Percentiles rank a stretch among this genome's conserved stretches.
Conservation (phyloP, 1,140 invertebrate species). For the Streblospio benedicti region DNA sequence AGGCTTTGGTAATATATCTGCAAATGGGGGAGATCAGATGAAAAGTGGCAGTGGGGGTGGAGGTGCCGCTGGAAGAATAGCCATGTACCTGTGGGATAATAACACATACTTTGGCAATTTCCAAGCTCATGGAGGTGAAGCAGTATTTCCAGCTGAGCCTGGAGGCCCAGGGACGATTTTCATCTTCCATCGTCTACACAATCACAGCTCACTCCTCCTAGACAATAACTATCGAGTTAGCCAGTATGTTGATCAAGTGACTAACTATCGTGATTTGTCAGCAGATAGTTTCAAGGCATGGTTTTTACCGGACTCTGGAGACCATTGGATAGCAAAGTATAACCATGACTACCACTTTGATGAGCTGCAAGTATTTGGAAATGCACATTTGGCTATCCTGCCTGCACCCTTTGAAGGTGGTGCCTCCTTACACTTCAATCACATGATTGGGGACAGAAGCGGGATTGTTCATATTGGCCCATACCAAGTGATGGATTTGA, state of each 20-base stretch:
- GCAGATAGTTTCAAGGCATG: conserved; percentile 34
- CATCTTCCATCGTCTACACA: conserved; percentile 25
- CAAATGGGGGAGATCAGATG: conserved; percentile 31
- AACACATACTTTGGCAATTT: conserved; percentile 29
- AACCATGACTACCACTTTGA: conserved; percentile 28
- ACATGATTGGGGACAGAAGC: conserved; percentile 35
- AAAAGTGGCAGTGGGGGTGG: conserved; percentile 24
- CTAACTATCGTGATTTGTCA: conserved; percentile 25
- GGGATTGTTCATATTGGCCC: conserved; percentile 31
- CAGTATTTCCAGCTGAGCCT: conserved; percentile 16
- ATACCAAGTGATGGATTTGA: conserved; percentile 29
- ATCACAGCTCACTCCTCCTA: conserved; percentile 28
- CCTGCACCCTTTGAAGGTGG: conserved; percentile 22
- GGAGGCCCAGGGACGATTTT: conserved; percentile 32
- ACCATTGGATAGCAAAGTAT: conserved; percentile 23
- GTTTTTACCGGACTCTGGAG: conserved; percentile 26
- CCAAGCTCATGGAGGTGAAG: conserved; percentile 28
- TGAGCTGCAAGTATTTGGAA: conserved; percentile 32
- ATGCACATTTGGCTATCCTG: conserved; percentile 29
- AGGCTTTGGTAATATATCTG: conserved; percentile 31
- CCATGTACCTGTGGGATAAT: conserved; percentile 29
- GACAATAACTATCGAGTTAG: conserved; percentile 25
- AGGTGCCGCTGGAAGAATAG: conserved; percentile 30
- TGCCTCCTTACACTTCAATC: conserved; percentile 25
- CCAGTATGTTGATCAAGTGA: conserved; percentile 22